Base-by-base conservation (phyloP, 2,888 invertebrate species). In the Cheilosia vulpina region DNA sequence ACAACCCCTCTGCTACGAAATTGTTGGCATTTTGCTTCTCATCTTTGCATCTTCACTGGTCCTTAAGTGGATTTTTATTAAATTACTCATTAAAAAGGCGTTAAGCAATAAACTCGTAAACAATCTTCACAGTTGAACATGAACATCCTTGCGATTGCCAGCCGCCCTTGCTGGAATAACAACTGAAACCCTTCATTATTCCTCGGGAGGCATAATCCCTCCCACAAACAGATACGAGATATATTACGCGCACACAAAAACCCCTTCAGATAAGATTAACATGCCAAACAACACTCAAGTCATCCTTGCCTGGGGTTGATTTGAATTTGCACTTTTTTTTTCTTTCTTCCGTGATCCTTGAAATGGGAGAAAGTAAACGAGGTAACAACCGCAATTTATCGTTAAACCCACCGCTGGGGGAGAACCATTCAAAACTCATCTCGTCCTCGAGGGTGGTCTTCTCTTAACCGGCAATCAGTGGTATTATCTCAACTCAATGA, bases 31-130 rank as follows among this genome's bases (percentile, higher is more conserved):
- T 52, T 52, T 21, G 5, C 24, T 24, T 17, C 13, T 21, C 24
- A 19, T 13, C 24, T 52, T 47, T 24, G 52, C 15, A 21, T 15
- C 15, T 52, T 15, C 5, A 41, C 27, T n/a, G 24, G 41, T 15
- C 21, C 68, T 43, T 71, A 58, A 78, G 58, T 71, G 57, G 65
- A 43, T 72, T 58, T 52, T 62, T 52, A 66, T 76, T 80, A 62
- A 76, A 66, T 66, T 53, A 72, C 80, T 72, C 76, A 85, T 85
- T 77, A 80, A 77, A 62, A 77, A 66, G 85, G 81, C 85, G 81
- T 77, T 77, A 81, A 81, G 71, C 80, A 81, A 81, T 85, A 77
- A 76, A 76, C 55, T 60, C 57, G 66, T 45, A 60, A 75, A 66
- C 68, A 72, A 72, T 57, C 68, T 68, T 62, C 45, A 72, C 68